Conservation (phyloP, 2,888 invertebrate species). For the Tetrapedia diversipes region DNA sequence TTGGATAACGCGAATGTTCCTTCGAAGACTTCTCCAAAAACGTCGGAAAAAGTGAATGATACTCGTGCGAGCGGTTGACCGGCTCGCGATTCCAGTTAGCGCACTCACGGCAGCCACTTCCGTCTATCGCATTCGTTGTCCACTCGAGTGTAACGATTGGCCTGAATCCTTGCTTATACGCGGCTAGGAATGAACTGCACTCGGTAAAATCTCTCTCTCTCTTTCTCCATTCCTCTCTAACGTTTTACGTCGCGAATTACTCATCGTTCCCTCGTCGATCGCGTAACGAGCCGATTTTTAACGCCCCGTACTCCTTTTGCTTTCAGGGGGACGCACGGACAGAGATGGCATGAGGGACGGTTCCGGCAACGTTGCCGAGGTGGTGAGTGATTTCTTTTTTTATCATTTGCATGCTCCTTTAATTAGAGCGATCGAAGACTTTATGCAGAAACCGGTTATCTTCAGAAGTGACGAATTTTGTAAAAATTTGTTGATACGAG, state of each 20-base stretch:
- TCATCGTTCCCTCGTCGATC: no score
- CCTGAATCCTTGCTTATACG: constrained; percentile 45
- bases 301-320: background rate
- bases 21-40: constrained; percentile 2
- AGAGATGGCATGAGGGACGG: constrained; percentile 83
- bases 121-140: constrained; percentile 48
- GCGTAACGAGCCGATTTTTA: background rate
- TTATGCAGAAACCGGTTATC: no score
- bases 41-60: constrained; percentile 24
- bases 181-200: constrained; percentile 31
- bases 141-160: constrained; percentile 57
- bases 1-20: background rate
- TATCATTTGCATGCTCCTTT: background rate
- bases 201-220: constrained; percentile 26
- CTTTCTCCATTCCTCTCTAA: background rate
- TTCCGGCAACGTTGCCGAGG: constrained; percentile 82
- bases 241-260: constrained; percentile 18
- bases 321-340: constrained; percentile 80
- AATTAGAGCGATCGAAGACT: no score
- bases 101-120: constrained; percentile 40
- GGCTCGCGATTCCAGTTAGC: constrained; percentile 53
- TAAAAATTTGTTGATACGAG: no score
- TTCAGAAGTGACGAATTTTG: no score
- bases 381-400: constrained; percentile 75
- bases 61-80: constrained; percentile 22